Base-by-base conservation (phyloP, 2,113 vertebrate species). In the Trachemys scripta region DNA sequence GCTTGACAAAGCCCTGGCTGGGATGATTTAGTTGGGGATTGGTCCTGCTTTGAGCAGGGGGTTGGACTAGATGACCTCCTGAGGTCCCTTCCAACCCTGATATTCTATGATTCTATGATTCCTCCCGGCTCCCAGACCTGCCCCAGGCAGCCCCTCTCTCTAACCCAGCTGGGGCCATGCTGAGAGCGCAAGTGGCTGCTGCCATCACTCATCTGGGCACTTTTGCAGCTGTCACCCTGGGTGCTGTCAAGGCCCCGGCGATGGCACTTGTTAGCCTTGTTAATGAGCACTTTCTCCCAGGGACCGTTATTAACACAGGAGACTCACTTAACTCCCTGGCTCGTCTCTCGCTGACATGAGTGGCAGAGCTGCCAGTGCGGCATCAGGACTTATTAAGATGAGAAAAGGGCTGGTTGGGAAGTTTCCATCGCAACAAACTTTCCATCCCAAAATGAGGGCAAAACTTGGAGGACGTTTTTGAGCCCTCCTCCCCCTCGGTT, bases 241-340 rank as follows among this genome's bases (percentile, higher is more conserved):
- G 59, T 65, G 78, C 84, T 76, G 35, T 85, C 59, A 84, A 16
- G 16, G 53, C 24, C 29, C 69, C 27, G 1, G 1, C n/a, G 16
- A 90, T 0, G 5, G 51, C 0, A 0, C 82, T 92, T 88, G 27
- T 81, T 11, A 8, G 57, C 0, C 0, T 42, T 22, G 72, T 59
- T 85, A 92, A 91, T 95, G 85, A 94, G 59, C 0, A 0, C 50
- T 83, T 16, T 88, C n/a, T 80, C 25, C 53, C 54, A 59, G 75
- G 78, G 84, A 47, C 80, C 17, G 10, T 24, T 35, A 53, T 81
- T 53, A 76, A 76, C 72, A 81, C 27, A 22, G 80, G 27, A n/a
- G 31, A 81, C 84, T 76, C 1, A 0, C 19, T 92, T 82, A 90
- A 45, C 91, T 82, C 14, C 0, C 0, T 57, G n/a, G 84, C 79